Evolutionary conservation across 2,113 vertebrate species (phyloP), one percentile per base, ranked within the genome.

Genomic region (Xyrauchen texanus): DNA sequence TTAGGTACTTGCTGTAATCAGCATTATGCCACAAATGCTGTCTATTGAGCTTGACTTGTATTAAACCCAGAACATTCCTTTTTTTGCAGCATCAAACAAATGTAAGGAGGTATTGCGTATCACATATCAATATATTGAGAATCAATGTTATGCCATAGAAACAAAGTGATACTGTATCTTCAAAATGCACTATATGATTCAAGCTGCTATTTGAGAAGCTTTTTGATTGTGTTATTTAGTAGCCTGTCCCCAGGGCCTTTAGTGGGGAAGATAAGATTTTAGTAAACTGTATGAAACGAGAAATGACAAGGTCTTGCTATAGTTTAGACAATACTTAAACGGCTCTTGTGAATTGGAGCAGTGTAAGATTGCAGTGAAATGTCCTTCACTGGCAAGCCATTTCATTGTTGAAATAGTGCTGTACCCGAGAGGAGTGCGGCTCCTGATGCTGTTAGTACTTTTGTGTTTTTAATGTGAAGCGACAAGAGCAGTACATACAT

Each of bases 241-340:
- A 47, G 44, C 9, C 46, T 47, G 13, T 8, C 70, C 44, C 0
- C 55, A 8, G 55, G 12, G 53, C 1, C 57, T 15, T 45, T n/a
- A 15, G 34, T 44, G 34, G 5, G 9, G 34, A 9, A 49, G 64
- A 62, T 76, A 6, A 53, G 44, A 46, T 62, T 8, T 13, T 58
- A 2, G 76, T 78, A 60, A 34, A 67, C 62, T 4, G 44, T 21
- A 65, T 47, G n/a, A 46, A 16, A 57, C 57, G 34, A 57, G 15
- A 77, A 53, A 55, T 45, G 6, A 68, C 67, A 60, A 21, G 61
- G 13, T 68, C 42, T 49, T 52, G 49, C 34, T 69, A 42, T 65
- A 63, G 12, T 70, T 45, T 13, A 9, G 5, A 68, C 15, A 52
- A 57, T 80, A 55, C 73, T 42, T 72, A 58, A 45, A 45, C 16